Evolutionary conservation across 1,140 invertebrate species (phyloP), one percentile per base, ranked within the genome.

Genomic region (Zaprionus inermis): DNA sequence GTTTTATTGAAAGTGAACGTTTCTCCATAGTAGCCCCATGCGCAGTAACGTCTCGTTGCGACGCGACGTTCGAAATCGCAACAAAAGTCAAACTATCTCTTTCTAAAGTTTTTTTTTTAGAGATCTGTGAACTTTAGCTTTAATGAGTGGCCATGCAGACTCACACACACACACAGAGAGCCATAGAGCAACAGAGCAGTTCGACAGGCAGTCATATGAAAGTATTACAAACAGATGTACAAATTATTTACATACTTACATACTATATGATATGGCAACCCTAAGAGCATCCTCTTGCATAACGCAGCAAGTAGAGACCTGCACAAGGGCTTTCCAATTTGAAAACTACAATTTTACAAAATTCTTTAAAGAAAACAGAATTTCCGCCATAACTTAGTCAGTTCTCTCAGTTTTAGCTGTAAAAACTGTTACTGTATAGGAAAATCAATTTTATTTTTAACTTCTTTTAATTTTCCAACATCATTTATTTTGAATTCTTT

Each of bases 1-100:
- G 83, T 86, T 86, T 83, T 86, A 86, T 86, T 86, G 83, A 86
- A 86, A 86, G 83, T 86, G 83, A 86, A 86, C 83, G 83, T 86
- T 86, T 88, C 76, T 86, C 81, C 76, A 76, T 78, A 72, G 86
- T 75, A 81, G 22, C 24, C 24, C 24, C 24, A 78, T 68, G 66
- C 63, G 56, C 75, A 44, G 46, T 60, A 67, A 58, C 57, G 55
- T 63, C 41, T 24, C 9, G 58, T n/a, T 30, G 32, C 11, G 77
- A 66, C 58, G 32, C 11, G 77, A 66, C 58, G 79, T 76, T 78
- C 58, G 44, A 63, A 66, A 82, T 71, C 79, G 71, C 78, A 78
- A 82, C 83, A 82, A 85, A 85, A 88, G 76, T 83, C 79, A 83
- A 80, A 86, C 83, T 88, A 79, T 86, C 83, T 86, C 83, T 86